Evolutionary conservation across 2,797 vertebrate species (phyloP).

Genomic region (Peromyscus aztecus): DNA sequence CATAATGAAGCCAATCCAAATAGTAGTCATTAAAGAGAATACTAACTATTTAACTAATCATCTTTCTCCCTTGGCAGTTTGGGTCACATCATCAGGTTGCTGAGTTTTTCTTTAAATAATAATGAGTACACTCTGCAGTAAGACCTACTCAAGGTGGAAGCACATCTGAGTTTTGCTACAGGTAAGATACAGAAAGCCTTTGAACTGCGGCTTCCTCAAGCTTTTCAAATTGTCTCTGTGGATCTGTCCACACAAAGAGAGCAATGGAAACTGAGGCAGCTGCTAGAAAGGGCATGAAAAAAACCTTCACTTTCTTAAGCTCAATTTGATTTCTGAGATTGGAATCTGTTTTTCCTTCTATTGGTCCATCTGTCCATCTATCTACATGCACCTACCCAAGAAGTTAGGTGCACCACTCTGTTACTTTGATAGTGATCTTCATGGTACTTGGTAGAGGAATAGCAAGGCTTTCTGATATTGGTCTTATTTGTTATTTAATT

Average conservation of each 20-base stretch:
- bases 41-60: conserved; percentile 59
- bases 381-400: neutral
- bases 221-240: conserved; percentile 1
- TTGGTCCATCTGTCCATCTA: neutral
- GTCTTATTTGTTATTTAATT: neutral
- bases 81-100: conserved; percentile 62
- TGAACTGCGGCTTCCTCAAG: conserved; percentile 27
- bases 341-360: neutral
- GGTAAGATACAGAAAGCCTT: conserved; percentile 40
- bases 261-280: neutral
- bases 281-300: neutral
- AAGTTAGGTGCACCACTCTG: neutral
- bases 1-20: conserved; percentile 76
- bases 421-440: neutral
- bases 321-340: neutral
- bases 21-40: conserved; percentile 69
- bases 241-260: neutral
- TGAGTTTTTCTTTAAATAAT: conserved; percentile 78
- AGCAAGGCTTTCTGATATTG: neutral
- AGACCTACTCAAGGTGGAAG: conserved; percentile 20
- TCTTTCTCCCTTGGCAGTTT: neutral
- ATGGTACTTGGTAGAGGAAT: neutral
- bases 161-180: conserved; percentile 62
- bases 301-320: neutral
- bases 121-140: conserved; percentile 66